A percentile compares a stretch with the other conserved stretches of the same genome.
phyloP scores from a whole-genome alignment of 1,140 invertebrate genomes.

The Rhynchophorus ferrugineus region DNA sequence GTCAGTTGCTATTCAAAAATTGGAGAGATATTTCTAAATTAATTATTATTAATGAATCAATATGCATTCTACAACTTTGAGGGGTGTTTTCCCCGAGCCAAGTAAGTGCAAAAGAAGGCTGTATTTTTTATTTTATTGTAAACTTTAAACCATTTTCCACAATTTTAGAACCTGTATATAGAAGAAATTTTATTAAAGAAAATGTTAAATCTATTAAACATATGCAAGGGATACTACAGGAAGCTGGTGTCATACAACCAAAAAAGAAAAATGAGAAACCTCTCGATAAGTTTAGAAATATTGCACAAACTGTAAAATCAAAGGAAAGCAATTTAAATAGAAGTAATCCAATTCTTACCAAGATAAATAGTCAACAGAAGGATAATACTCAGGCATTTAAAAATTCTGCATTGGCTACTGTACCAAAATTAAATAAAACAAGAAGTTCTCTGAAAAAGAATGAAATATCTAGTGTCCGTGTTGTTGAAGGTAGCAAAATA shows the following conservation, averaged over 20 bases:
- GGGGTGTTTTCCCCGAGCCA: slow-evolving; percentile 49
- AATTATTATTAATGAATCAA: slow-evolving; percentile 12
- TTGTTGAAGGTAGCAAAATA: slow-evolving; percentile 15
- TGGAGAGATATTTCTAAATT: neutral
- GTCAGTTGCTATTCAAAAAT: neutral
- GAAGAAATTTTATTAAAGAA: slow-evolving; percentile 50
- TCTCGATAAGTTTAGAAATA: slow-evolving; percentile 38
- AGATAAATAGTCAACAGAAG: slow-evolving; percentile 2
- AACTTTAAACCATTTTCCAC: slow-evolving; percentile 2
- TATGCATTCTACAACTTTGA: slow-evolving; percentile 41
- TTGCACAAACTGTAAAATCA: slow-evolving; percentile 7
- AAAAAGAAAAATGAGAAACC: slow-evolving; percentile 25
- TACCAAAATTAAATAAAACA: neutral
- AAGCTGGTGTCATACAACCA: slow-evolving; percentile 31
- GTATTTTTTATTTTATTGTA: neutral
- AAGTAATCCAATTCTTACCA: slow-evolving; percentile 1
- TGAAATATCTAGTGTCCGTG: slow-evolving; percentile 1
- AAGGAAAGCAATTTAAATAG: slow-evolving; percentile 11
- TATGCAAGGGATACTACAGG: slow-evolving; percentile 45
- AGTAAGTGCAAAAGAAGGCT: slow-evolving; percentile 42
- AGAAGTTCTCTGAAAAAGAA: slow-evolving; percentile 7
- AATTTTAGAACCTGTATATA: slow-evolving; percentile 45
- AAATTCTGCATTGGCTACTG: neutral
- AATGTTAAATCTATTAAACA: slow-evolving; percentile 49
- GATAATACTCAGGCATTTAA: neutral